These are phyloP conservation scores for Idaea biselata DNA, from an alignment of 2,888 invertebrate genomes.

Conservation along the genomic window DNA sequence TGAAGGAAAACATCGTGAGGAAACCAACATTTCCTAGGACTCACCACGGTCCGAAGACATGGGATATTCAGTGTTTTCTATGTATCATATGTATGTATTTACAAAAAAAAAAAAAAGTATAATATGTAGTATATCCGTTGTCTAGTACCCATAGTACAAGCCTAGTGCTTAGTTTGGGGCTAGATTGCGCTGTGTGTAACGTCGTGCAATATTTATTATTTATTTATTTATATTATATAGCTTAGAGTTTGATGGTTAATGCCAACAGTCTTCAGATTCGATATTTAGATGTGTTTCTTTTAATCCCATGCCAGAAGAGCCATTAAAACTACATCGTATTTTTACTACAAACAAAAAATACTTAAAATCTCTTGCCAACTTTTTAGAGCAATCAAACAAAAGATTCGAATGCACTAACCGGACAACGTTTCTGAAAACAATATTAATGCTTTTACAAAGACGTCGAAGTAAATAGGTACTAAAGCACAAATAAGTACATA, in stretches of 20 bases:
- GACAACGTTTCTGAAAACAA: slow-evolving; percentile 1
- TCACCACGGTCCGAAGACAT: no score
- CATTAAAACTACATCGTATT: background rate
- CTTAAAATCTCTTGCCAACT: background rate
- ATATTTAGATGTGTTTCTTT: background rate
- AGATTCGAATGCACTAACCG: background rate
- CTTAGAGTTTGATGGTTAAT: background rate
- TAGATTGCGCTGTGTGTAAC: no score
- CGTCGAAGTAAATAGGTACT: background rate
- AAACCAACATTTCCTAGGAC: no score
- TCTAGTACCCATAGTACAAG: no score
- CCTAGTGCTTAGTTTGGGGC: no score
- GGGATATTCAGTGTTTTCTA: no score
- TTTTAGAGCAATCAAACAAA: background rate
- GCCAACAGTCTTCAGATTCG: background rate
- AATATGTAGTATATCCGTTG: no score
- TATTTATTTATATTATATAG: no score
- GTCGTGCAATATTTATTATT: no score
- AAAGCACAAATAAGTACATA: slow-evolving; percentile 3
- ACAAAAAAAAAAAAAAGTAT: no score
- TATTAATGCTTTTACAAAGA: background rate
- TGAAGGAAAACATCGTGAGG: no score
- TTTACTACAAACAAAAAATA: background rate
- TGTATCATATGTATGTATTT: no score
- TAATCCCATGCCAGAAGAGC: background rate